Conservation (phyloP, 2,113 vertebrate genomes). For the Anas platyrhynchos region DNA sequence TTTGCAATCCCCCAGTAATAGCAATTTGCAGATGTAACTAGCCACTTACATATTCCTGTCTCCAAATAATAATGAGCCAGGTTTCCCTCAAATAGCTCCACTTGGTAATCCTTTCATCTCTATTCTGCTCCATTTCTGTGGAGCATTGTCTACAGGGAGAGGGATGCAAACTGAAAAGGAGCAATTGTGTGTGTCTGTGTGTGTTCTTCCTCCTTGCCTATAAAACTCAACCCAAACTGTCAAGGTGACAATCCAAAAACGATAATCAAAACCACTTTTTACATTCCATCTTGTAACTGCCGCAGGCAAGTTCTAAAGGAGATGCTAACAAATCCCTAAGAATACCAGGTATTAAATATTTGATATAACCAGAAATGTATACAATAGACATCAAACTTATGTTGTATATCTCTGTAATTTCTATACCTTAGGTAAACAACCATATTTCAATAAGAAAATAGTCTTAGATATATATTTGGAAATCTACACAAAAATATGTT, state of each 20-base stretch:
- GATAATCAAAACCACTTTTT: conserved; percentile 86
- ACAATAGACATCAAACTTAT: conserved; percentile 72
- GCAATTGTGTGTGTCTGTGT: conserved; percentile 48
- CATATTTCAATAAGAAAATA: conserved; percentile 45
- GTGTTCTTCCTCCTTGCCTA: conserved; percentile 74
- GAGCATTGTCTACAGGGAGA: conserved; percentile 71
- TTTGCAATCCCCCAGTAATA: not conserved
- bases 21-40: conserved; percentile 28
- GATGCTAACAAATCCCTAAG: conserved; percentile 86
- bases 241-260: conserved; percentile 87
- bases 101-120: conserved; percentile 76
- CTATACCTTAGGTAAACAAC: conserved; percentile 60
- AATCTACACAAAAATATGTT: conserved; percentile 59
- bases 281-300: conserved; percentile 82
- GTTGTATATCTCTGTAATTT: conserved; percentile 67
- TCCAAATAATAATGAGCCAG: conserved; percentile 39
- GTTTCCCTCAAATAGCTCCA: conserved; percentile 47
- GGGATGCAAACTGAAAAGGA: conserved; percentile 66
- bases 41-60: conserved; percentile 29
- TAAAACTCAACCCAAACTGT: conserved; percentile 81
- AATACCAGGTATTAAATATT: conserved; percentile 84
- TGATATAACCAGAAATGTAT: conserved; percentile 79
- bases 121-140: conserved; percentile 70
- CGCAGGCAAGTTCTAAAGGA: conserved; percentile 83
- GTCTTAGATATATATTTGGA: conserved; percentile 41